Conservation (phyloP, 2,888 invertebrate species). For the Antheraea yamamai region DNA sequence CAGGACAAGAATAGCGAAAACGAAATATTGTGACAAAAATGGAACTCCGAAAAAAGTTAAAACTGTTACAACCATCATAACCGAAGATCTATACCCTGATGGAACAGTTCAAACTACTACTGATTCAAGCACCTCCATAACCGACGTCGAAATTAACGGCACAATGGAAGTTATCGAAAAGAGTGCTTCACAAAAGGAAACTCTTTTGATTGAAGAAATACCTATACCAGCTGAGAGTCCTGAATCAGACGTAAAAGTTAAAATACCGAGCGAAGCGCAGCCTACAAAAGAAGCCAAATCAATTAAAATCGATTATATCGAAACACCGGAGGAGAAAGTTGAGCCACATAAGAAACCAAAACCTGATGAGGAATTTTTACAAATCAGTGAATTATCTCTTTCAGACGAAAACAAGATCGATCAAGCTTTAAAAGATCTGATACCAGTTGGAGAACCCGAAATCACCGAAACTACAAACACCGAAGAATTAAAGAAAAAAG, state of each 20-base stretch:
- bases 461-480: constrained; percentile 20
- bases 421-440: constrained; percentile 19
- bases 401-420: constrained; percentile 12
- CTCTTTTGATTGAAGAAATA: background rate
- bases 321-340: background rate
- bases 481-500: constrained; percentile 23
- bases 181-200: background rate
- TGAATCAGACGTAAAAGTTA: background rate
- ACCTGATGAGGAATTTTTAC: background rate
- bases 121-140: constrained; percentile 35
- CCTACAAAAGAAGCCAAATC: background rate
- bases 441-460: constrained; percentile 11
- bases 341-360: background rate
- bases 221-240: background rate
- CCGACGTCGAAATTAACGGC: constrained; percentile 31
- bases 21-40: constrained; percentile 40
- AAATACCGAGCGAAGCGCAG: background rate
- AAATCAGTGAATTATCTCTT: background rate
- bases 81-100: constrained; percentile 48
- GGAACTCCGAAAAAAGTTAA: constrained; percentile 43
- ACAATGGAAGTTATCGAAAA: background rate
- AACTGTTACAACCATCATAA: constrained; percentile 41
- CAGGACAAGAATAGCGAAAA: constrained; percentile 39
- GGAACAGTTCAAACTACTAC: constrained; percentile 41
- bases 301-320: background rate